Conservation (phyloP, 2,888 invertebrate species). For the Carabus problematicus region DNA sequence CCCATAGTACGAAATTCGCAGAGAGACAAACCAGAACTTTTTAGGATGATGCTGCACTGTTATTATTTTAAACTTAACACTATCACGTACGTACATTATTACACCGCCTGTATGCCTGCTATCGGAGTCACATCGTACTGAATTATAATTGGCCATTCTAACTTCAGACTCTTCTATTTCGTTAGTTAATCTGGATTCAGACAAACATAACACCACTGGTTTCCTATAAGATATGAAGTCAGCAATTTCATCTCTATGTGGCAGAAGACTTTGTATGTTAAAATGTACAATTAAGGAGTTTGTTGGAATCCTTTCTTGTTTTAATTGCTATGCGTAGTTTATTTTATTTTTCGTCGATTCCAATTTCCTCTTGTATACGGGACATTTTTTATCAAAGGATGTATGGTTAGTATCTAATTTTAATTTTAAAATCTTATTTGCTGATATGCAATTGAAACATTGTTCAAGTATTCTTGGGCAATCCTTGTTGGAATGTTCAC, state of each 20-base stretch:
- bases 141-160: not conserved
- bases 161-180: slow-evolving; percentile 3
- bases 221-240: not conserved
- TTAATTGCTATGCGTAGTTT: slow-evolving; percentile 3
- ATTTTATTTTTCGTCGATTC: not conserved
- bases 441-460: slow-evolving; percentile 2
- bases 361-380: not conserved
- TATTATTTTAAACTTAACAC: not conserved
- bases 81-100: not conserved
- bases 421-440: slow-evolving; percentile 10
- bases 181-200: slow-evolving; percentile 6
- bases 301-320: not conserved
- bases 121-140: not conserved
- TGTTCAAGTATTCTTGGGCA: not conserved
- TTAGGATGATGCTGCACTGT: not conserved
- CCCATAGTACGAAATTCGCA: not conserved
- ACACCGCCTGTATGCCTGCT: slow-evolving; percentile 14
- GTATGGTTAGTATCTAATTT: slow-evolving; percentile 5
- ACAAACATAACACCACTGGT: not conserved
- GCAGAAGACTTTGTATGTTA: slow-evolving; percentile 9
- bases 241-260: slow-evolving; percentile 8
- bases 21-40: not conserved
- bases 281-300: not conserved
- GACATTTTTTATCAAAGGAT: not conserved
- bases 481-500: not conserved